Base-by-base conservation (phyloP, 2,797 vertebrate genomes). In the Muscicapa striata region DNA sequence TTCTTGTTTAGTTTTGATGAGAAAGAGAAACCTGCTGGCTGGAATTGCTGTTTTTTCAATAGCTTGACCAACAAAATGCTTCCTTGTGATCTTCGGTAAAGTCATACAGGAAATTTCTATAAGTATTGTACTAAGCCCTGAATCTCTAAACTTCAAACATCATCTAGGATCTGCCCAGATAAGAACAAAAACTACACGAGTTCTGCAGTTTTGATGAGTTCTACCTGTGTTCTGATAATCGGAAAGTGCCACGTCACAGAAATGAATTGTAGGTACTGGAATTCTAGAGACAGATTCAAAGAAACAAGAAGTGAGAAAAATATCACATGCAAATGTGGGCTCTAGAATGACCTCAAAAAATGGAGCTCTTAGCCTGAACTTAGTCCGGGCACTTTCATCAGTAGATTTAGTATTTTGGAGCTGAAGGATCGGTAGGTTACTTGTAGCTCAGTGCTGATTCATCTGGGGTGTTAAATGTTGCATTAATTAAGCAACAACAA, bases 381-480 rank as follows among this genome's bases (percentile, higher is more conserved):
- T 13, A 70, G 36, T 36, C 36, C 20, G n/a, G 64, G 62, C 17
- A 24, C 54, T 34, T 41, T 6, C 26, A 12, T 84, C 32, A 61
- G 34, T 68, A 58, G n/a, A 40, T 88, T 78, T 12, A 30, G 17
- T 21, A 9, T 9, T 41, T 38, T 12, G 49, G 38, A 61, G 27
- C 46, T 67, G 66, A 84, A 84, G 38, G 27, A 29, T n/a, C 36
- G 15, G 22, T 22, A 51, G 23, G 40, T 69, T 63, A 34, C 52
- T 52, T 30, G 45, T 55, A 57, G 61, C 54, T 58, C 40, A 41
- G 67, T 69, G 51, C 51, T 89, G 89, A 92, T 84, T 95, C 86
- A 82, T 72, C 62, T 36, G 30, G 27, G 18, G 22, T 87, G 75
- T 89, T 91, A 95, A 87, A 82, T 57, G 81, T 89, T 91, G 84